A percentile compares a stretch with the other conserved stretches of the same genome.
Evolutionary conservation across 1,140 invertebrate species (phyloP).

Genomic region (Temnothorax longispinosus): DNA sequence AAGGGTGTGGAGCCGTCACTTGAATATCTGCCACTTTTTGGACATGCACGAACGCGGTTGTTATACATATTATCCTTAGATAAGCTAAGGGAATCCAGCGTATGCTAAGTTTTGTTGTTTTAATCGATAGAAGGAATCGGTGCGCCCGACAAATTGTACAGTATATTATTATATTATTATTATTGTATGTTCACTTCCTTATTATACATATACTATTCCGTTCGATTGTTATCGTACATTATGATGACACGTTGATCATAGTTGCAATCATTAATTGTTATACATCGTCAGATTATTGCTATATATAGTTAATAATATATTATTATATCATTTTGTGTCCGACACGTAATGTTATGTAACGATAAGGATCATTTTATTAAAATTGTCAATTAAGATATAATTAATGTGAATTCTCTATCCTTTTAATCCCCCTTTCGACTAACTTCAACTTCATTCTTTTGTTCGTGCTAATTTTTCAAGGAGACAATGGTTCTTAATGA

Average conservation of each 20-base stretch:
- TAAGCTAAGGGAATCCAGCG: constrained; percentile 33
- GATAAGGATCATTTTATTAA: constrained; percentile 57
- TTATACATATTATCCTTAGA: constrained; percentile 52
- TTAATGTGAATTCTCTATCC: background rate
- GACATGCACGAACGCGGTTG: constrained; percentile 34
- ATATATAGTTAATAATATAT: constrained; percentile 58
- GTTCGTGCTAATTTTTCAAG: background rate
- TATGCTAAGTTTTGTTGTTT: constrained; percentile 48
- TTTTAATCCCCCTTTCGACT: background rate
- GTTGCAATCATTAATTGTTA: constrained; percentile 53
- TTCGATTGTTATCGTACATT: constrained; percentile 60
- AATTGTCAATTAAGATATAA: constrained; percentile 54
- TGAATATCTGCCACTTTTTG: constrained; percentile 13
- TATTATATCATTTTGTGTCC: constrained; percentile 37
- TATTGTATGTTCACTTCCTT: constrained; percentile 39
- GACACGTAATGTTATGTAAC: constrained; percentile 47
- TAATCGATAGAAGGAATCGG: constrained; percentile 23
- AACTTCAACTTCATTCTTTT: background rate
- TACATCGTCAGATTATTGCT: constrained; percentile 34
- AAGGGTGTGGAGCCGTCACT: background rate
- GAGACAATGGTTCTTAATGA: background rate
- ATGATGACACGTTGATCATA: constrained; percentile 49
- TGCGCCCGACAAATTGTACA: constrained; percentile 35
- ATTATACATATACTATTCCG: constrained; percentile 12
- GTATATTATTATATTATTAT: constrained; percentile 21